A percentile compares a stretch with the other conserved stretches of the same genome.
Conservation (phyloP, 1,140 invertebrate species). For the Achatina immaculata region DNA sequence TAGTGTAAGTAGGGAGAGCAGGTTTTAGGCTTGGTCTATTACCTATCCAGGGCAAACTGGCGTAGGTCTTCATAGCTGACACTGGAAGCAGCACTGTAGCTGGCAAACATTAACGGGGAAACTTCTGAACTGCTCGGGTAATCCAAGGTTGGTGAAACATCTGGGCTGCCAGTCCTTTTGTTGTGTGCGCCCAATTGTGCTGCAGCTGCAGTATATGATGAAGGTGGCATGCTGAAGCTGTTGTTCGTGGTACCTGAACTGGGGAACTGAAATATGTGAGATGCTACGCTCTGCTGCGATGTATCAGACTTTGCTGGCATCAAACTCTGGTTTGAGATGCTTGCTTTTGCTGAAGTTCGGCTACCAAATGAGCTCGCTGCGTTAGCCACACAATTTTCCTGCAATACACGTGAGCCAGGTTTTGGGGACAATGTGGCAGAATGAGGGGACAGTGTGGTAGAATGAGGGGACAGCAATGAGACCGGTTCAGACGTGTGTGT, state of each 20-base stretch:
- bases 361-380: not conserved
- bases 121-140: conserved; percentile 43
- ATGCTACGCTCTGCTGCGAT: not conserved
- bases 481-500: too few species aligned
- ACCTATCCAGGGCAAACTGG: conserved; percentile 85
- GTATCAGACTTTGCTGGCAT: not conserved
- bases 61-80: conserved; percentile 93
- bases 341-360: not conserved
- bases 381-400: not conserved
- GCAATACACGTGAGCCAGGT: not conserved
- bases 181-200: not conserved
- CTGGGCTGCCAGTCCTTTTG: not conserved
- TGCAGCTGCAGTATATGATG: conserved; percentile 24
- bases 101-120: conserved; percentile 59
- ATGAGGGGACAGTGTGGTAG: not conserved
- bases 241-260: conserved; percentile 2
- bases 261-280: conserved; percentile 33
- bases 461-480: too few species aligned
- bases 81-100: conserved; percentile 74
- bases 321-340: not conserved
- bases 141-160: not conserved
- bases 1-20: conserved; percentile 22
- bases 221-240: conserved; percentile 16
- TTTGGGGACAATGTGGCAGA: not conserved
- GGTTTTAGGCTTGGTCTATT: conserved; percentile 41